These are phyloP conservation scores for Eremobia ochroleuca DNA, from an alignment of 2,888 invertebrate genomes.

Conservation along the genomic window DNA sequence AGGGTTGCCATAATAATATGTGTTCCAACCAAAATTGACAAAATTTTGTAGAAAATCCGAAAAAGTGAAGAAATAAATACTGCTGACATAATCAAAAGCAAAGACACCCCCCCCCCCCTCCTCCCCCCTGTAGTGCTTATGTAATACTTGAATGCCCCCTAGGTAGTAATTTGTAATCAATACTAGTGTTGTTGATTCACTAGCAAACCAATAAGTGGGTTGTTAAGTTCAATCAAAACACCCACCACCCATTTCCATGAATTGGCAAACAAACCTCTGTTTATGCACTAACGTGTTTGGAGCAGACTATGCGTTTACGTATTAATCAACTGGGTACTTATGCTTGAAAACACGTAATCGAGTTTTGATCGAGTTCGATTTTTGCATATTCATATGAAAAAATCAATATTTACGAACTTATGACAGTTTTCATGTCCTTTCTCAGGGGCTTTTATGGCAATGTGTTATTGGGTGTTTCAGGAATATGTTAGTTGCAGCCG, in stretches of 20 bases:
- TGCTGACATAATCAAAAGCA: too few species aligned
- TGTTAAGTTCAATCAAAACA: neutral
- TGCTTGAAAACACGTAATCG: constrained; percentile 17
- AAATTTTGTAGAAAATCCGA: too few species aligned
- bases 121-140: too few species aligned
- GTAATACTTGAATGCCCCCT: too few species aligned
- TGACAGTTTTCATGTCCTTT: neutral
- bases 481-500: neutral
- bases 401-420: too few species aligned
- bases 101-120: too few species aligned
- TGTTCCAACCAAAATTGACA: too few species aligned
- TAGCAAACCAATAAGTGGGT: neutral
- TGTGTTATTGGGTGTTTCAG: neutral
- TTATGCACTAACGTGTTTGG: constrained; percentile 15
- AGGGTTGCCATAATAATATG: too few species aligned
- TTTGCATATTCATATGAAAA: too few species aligned
- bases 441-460: neutral
- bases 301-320: neutral
- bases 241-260: neutral
- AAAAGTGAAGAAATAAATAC: too few species aligned
- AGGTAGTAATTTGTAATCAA: neutral
- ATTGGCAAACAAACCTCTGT: constrained; percentile 18
- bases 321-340: neutral
- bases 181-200: neutral
- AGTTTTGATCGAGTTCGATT: constrained; percentile 11